Conservation (phyloP, 2,113 vertebrate species). For the Myotis davidii region DNA sequence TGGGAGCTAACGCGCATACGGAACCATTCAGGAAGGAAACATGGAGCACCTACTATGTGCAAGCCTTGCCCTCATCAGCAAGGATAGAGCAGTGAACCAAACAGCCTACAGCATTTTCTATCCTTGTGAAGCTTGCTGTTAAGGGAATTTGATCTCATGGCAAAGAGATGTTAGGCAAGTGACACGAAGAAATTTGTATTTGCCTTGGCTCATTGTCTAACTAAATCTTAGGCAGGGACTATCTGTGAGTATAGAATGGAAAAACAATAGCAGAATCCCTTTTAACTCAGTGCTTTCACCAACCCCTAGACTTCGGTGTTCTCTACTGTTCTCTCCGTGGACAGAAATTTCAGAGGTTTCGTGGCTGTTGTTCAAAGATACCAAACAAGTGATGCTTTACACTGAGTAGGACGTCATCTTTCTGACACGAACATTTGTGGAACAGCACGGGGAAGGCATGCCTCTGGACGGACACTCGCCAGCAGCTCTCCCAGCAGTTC, state of each 20-base stretch:
- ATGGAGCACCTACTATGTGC: neutral
- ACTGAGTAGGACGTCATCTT: neutral
- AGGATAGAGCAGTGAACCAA: neutral
- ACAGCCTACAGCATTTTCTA: neutral
- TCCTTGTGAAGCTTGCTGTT: neutral
- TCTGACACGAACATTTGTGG: constrained; percentile 62
- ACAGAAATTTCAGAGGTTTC: neutral
- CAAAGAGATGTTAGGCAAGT: neutral
- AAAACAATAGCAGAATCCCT: neutral
- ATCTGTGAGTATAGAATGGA: neutral
- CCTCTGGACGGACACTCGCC: constrained; percentile 67
- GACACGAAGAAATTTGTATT: neutral
- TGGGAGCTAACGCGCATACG: neutral
- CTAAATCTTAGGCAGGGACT: neutral
- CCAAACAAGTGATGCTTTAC: constrained; percentile 48
- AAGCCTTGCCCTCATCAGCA: too few species aligned
- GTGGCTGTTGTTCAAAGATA: constrained; percentile 42
- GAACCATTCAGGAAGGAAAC: neutral
- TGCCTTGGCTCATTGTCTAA: neutral
- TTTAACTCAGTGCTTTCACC: neutral
- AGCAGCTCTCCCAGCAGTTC: constrained; percentile 76
- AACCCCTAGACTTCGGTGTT: neutral
- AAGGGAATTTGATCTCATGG: neutral
- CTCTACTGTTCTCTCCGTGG: neutral
- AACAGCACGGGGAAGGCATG: constrained; percentile 63